Base-by-base conservation (phyloP, 2,888 invertebrate genomes). In the Spialia ferax region DNA sequence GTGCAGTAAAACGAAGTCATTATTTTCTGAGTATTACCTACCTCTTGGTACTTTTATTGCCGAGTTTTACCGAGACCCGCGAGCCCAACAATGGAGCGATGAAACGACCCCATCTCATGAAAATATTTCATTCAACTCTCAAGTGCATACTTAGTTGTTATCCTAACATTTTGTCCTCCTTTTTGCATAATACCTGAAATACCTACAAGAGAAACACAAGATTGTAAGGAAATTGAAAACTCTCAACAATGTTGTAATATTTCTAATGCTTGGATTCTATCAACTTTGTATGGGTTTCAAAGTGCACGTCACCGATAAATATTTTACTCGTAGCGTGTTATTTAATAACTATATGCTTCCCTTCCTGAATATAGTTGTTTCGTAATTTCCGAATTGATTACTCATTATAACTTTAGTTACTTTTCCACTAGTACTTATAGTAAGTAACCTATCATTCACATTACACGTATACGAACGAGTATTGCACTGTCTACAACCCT, bases 11-110 rank as follows among this genome's bases (percentile, higher is more conserved):
- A 11, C 55, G 32, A 55, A 7, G 32, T 55, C 32, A 18, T 60
- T 67, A 68, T 26, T 63, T 63, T 54, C 50, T 6, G 29, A 48
- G 48, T 11, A 29, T 29, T 45, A 22, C 59, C n/a, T 59, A n/a
- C n/a, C n/a, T n/a, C 15, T 4, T 8, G 4, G 29, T 29, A 15
- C 29, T 29, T 23, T 54, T 15, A 1, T 11, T 35, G n/a, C n/a
- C n/a, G n/a, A n/a, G n/a, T n/a, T n/a, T n/a, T n/a, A 35, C 32
- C 11, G 32, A 8, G 32, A 35, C 10, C 11, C 11, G 2, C 32
- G 15, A n/a, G 26, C 7, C 2, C 15, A 8, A 32, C 3, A 32
- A 6, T 29, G 10, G 29, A 55, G 11, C 26, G 15, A 32, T 32
- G 32, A 29, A 42, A 60, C 45, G 45, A 60, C 42, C 13, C 23